Base-by-base conservation (phyloP, 1,140 invertebrate species). In the Penaeus japonicus region DNA sequence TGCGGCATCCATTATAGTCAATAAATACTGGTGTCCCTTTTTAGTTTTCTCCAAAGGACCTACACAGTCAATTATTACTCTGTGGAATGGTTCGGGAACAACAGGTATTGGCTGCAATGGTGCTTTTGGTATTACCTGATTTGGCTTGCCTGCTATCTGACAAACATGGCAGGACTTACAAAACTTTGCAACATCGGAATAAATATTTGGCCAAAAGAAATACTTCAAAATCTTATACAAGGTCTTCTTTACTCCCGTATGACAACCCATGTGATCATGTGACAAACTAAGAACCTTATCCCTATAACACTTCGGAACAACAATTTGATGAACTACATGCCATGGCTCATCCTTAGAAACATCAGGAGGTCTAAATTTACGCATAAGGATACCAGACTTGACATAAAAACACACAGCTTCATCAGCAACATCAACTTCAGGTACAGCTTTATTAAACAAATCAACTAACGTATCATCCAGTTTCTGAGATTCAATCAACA, bases 11-110 rank as follows among this genome's bases (percentile, higher is more conserved):
- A 85, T 85, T 70, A 85, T 32, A 4, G 70, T 85, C n/a, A 85
- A 57, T 3, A 83, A 24, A 59, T 83, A 83, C n/a, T 83, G 57
- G 55, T 83, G 59, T 18, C 81, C 81, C 12, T 83, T 83, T 22
- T 83, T 62, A 32, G 81, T 59, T 57, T 59, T 57, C 3, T 39
- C 39, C 4, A 81, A 24, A 62, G 81, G 81, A 2, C 81, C 81
- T 59, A 59, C 81, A 59, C 54, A 83, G 35, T 83, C 10, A 32
- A 62, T 83, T 2, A 83, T 5, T 15, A 83, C 65, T 62, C n/a
- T 83, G 30, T 85, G 62, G 47, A 85, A 85, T 5, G 83, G 47
- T 39, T 85, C 70, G 18, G 5, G 20, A 5, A 47, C 35, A 18
- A 85, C 27, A 47, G 83, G 83, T 35, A 70, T 85, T 18, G 83